phyloP scores from a whole-genome alignment of 2,888 invertebrate genomes.

The Hypercompe scribonia region DNA sequence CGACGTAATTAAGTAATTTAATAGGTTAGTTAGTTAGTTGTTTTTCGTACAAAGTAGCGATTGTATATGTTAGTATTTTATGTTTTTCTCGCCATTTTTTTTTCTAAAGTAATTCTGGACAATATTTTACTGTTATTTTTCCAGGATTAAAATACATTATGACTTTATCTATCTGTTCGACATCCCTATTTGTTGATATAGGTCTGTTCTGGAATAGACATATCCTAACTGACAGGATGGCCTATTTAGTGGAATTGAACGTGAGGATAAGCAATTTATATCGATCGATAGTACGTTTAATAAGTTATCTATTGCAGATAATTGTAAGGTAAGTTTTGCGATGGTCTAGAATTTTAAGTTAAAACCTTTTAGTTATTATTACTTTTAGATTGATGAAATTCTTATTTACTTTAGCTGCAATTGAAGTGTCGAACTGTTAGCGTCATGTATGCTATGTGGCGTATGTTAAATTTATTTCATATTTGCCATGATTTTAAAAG shows the following conservation, averaged over 20 bases:
- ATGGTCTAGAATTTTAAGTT: constrained; percentile 26
- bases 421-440: too few species aligned
- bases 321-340: constrained; percentile 36
- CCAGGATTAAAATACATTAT: constrained; percentile 35
- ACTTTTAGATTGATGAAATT: neutral
- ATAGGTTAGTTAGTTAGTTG: too few species aligned
- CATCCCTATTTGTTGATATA: constrained; percentile 44
- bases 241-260: constrained; percentile 49
- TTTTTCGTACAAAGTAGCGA: too few species aligned
- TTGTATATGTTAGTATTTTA: neutral
- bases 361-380: neutral
- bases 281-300: constrained; percentile 41
- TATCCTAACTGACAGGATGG: constrained; percentile 44
- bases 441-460: too few species aligned
- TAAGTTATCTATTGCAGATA: constrained; percentile 40
- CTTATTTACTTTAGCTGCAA: neutral
- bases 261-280: constrained; percentile 41
- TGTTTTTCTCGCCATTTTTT: neutral
- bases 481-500: neutral
- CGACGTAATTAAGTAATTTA: too few species aligned
- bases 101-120: neutral
- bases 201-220: constrained; percentile 44
- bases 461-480: too few species aligned
- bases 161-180: constrained; percentile 32
- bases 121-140: neutral